Conservation (phyloP, 2,888 invertebrate species). For the Drosophila atripex region DNA sequence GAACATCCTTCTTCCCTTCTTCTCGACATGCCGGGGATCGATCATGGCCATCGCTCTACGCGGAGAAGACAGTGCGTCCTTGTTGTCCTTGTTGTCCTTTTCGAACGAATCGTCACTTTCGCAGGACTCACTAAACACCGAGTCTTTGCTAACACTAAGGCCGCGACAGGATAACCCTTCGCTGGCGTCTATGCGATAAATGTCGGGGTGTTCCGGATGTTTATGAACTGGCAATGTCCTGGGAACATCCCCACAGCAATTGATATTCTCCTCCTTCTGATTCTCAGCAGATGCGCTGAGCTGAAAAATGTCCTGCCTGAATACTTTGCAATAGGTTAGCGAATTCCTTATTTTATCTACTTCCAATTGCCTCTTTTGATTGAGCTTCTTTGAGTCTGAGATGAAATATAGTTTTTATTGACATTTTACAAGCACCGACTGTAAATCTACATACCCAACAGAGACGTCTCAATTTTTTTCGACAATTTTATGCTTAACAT, state of each 20-base stretch:
- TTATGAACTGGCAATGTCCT: background rate
- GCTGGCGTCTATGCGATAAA: slow-evolving; percentile 9
- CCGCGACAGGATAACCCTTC: slow-evolving; percentile 8
- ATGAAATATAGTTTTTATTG: background rate
- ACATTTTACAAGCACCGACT: background rate
- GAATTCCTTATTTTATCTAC: background rate
- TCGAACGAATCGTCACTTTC: slow-evolving; percentile 21
- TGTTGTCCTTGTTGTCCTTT: background rate
- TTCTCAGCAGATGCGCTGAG: background rate
- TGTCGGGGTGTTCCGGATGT: background rate
- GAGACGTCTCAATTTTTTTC: background rate
- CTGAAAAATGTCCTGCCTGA: slow-evolving; percentile 12
- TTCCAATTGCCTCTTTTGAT: background rate
- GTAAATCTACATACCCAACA: background rate
- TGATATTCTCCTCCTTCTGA: too few relatives aligned
- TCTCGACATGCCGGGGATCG: slow-evolving; percentile 17
- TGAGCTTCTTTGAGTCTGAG: background rate
- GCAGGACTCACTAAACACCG: slow-evolving; percentile 14
- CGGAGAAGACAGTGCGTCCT: background rate
- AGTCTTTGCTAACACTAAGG: slow-evolving; percentile 10
- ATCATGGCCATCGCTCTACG: too few relatives aligned
- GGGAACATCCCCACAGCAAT: slow-evolving; percentile 9
- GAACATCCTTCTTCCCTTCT: slow-evolving; percentile 35
- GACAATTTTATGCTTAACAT: background rate
- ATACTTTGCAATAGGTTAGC: background rate